Evolutionary conservation across 2,888 invertebrate species (phyloP).

Genomic region (Spatulosminthurus flaviceps): DNA sequence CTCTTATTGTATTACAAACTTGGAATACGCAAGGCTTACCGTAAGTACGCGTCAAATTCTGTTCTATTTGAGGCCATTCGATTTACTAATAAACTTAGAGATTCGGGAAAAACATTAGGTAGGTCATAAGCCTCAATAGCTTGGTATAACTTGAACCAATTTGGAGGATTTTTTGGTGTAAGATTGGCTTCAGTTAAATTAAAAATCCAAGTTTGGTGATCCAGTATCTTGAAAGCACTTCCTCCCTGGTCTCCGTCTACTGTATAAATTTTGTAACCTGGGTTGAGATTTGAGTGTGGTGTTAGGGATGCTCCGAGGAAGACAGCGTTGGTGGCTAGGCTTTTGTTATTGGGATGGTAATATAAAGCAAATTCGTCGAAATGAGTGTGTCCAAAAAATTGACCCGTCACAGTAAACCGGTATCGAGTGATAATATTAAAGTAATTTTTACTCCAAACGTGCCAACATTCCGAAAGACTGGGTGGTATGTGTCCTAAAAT

Average conservation of each 20-base stretch:
- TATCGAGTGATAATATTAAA: conserved; percentile 55
- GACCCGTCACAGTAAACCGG: conserved; percentile 65
- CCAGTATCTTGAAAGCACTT: conserved; percentile 65
- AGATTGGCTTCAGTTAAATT: conserved; percentile 79
- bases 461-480: conserved; percentile 70
- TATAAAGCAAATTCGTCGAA: conserved; percentile 68
- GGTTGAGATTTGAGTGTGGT: conserved; percentile 76
- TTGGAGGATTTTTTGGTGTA: conserved; percentile 69
- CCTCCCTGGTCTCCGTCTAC: conserved; percentile 70
- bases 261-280: conserved; percentile 75
- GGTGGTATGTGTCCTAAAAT: conserved; percentile 85
- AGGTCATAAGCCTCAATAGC: conserved; percentile 76
- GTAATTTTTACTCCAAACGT: conserved; percentile 54
- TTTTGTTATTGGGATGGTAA: background rate
- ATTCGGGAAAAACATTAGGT: conserved; percentile 61
- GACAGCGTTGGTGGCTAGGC: conserved; percentile 68
- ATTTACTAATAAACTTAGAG: no score
- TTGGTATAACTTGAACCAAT: conserved; percentile 79
- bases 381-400: conserved; percentile 86
- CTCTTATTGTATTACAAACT: no score
- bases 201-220: conserved; percentile 77
- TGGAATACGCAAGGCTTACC: no score
- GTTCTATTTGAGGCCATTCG: no score
- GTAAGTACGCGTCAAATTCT: no score
- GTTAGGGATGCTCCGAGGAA: conserved; percentile 73